phyloP scores from a whole-genome alignment of 2,888 invertebrate species.

The Phania funesta region DNA sequence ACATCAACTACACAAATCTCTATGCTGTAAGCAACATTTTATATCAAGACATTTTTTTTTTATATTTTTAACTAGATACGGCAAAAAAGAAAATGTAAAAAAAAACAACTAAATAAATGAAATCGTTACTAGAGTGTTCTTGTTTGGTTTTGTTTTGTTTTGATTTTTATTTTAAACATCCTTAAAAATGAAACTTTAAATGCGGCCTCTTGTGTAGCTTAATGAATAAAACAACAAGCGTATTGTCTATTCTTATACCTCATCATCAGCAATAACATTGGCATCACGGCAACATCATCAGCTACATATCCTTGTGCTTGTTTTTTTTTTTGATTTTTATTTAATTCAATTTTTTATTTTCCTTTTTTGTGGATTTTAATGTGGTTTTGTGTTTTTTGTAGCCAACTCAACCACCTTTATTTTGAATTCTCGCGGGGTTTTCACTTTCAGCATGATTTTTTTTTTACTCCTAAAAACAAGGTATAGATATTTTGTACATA shows the following conservation, averaged over 20 bases:
- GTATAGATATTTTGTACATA: not conserved
- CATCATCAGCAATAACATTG: constrained; percentile 28
- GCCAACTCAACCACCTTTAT: constrained; percentile 44
- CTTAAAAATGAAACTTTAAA: constrained; percentile 39
- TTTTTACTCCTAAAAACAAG: constrained; percentile 50
- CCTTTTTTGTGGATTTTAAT: constrained; percentile 1
- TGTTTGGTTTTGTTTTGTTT: constrained; percentile 21
- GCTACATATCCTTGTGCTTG: constrained; percentile 40
- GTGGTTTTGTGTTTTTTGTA: constrained; percentile 13
- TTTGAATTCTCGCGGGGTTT: constrained; percentile 75
- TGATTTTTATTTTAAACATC: constrained; percentile 47
- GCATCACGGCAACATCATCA: constrained; percentile 39
- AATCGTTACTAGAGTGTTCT: constrained; percentile 43
- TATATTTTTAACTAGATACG: constrained; percentile 39
- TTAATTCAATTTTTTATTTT: constrained; percentile 21
- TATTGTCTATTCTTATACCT: constrained; percentile 60
- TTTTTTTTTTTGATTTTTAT: too few species aligned
- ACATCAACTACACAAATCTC: constrained; percentile 17
- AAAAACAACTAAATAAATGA: not conserved
- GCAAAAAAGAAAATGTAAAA: not conserved
- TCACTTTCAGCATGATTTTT: constrained; percentile 75
- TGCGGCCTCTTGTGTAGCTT: constrained; percentile 64
- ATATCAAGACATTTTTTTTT: constrained; percentile 55
- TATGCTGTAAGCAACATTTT: constrained; percentile 8
- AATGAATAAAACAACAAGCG: constrained; percentile 68